Base-by-base conservation (phyloP, 2,888 invertebrate species). In the Galerucella nymphaeae region DNA sequence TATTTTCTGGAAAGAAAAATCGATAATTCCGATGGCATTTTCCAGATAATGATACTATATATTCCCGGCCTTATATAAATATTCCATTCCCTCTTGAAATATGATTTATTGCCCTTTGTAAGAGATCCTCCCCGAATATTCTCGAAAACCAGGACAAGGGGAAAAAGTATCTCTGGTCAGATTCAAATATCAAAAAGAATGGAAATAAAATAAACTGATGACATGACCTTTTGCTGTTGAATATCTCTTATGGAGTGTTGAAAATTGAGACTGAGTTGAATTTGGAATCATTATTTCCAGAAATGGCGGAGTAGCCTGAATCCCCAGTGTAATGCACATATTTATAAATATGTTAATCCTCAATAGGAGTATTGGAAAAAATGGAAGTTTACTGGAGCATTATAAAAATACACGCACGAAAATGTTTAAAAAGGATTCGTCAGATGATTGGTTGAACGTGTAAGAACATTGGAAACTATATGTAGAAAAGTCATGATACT, bases 21-120 rank as follows among this genome's bases (percentile, higher is more conserved):
- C 38, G 16, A 61, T 61, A 38, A 61, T 61, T 38, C 61, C n/a
- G 4, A 38, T 61, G 41, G 41, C 61, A n/a, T 30, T 16, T 61
- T 50, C 53, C 38, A 59, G 38, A 41, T 41, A 42, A 38, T 42
- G 6, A 16, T 61, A 16, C 16, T 48, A 20, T 66, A 68, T 50
- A 53, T 63, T 20, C 20, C 4, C 63, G 55, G 20, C 64, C 57
- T 30, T 70, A 70, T 70, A 57, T 70, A 70, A 64, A 70, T 70
- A 55, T 16, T 41, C 41, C 48, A 42, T 70, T 69, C 53, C 42
- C 11, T 64, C 55, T 63, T 58, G 16, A 50, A 63, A 70, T 64
- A 57, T 57, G 55, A 70, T 70, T 70, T 70, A 61, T 70, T 64
- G 23, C 64, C 63, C 63, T 50, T 59, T 67, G 67, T 59, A 61